phyloP scores from a whole-genome alignment of 1,140 invertebrate genomes.

The Alviniconcha marisindica region DNA sequence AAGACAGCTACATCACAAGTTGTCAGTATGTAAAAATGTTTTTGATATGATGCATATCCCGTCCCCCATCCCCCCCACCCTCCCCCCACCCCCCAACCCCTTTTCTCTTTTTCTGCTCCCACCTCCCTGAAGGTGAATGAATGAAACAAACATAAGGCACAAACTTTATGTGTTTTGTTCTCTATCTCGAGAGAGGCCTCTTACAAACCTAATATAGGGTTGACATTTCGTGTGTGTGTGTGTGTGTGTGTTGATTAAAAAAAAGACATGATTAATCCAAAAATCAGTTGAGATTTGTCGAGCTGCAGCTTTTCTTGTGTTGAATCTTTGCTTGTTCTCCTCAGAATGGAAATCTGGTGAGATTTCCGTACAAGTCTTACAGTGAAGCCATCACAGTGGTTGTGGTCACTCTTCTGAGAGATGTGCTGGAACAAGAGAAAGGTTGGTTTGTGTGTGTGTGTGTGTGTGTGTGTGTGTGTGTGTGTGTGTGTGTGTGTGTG shows the following conservation, averaged over 20 bases:
- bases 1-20: no score
- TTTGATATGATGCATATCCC: no score
- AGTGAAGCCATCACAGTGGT: conserved; percentile 96
- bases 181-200: background rate
- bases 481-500: no score
- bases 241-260: background rate
- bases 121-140: no score
- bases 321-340: conserved; percentile 23
- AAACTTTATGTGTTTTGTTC: background rate
- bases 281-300: background rate
- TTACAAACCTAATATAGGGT: no score
- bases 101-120: no score
- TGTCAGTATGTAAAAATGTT: no score
- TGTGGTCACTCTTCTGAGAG: conserved; percentile 92
- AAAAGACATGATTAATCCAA: background rate
- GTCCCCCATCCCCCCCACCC: no score
- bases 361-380: conserved; percentile 82
- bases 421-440: conserved; percentile 92
- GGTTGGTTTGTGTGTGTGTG: conserved; percentile 71
- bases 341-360: conserved; percentile 59
- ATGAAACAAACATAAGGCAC: no score
- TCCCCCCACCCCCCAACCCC: no score
- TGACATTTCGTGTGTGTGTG: background rate
- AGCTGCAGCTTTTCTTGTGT: background rate
- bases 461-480: no score